Percentiles rank a stretch among this genome's conserved stretches.
phyloP scores from a whole-genome alignment of 2,113 vertebrate genomes.

The Potamarius usumacintae region DNA sequence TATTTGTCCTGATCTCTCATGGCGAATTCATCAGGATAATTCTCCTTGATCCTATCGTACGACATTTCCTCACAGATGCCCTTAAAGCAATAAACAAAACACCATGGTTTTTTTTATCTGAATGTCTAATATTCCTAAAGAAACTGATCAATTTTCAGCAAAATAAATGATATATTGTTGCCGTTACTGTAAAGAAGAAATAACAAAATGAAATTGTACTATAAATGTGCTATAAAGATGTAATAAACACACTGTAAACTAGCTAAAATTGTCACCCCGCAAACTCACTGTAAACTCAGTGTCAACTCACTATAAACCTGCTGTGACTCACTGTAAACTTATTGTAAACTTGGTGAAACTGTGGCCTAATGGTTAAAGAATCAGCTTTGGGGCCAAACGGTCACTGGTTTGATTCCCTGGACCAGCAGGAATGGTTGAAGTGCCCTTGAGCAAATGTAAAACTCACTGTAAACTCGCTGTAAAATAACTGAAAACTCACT shows the following conservation, averaged over 20 bases:
- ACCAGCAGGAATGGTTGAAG: too few species aligned
- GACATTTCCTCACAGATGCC: constrained; percentile 97
- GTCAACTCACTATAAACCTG: not conserved
- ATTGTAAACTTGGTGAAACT: not conserved
- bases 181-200: not conserved
- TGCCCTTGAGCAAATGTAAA: too few species aligned
- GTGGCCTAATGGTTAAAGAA: too few species aligned
- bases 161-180: not conserved
- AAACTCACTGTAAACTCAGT: not conserved
- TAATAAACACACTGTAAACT: not conserved
- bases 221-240: not conserved
- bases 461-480: not conserved
- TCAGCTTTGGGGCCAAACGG: too few species aligned
- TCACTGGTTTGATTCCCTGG: too few species aligned
- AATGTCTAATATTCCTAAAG: not conserved
- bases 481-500: not conserved
- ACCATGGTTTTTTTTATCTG: not conserved
- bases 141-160: too few species aligned
- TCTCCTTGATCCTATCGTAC: constrained; percentile 83
- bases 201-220: not conserved
- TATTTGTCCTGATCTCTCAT: constrained; percentile 94
- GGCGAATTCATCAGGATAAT: constrained; percentile 86
- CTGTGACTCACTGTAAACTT: not conserved
- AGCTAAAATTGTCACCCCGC: too few species aligned
- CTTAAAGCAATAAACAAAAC: constrained; percentile 64